Evolutionary conservation across 2,888 invertebrate species (phyloP).

Genomic region (Tromatobia lineatoria): DNA sequence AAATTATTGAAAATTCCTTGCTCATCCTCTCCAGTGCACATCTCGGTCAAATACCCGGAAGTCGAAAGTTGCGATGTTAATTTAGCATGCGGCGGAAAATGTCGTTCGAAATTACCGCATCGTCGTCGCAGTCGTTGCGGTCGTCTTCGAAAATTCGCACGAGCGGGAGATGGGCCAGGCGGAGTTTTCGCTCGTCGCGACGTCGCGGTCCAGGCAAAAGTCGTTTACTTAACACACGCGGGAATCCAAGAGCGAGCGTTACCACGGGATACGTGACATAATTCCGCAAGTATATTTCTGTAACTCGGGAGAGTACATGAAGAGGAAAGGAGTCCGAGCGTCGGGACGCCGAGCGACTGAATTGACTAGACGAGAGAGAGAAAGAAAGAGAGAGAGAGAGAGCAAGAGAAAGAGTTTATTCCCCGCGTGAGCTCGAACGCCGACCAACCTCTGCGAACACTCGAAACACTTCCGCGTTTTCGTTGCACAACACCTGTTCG

Average conservation of each 20-base stretch:
- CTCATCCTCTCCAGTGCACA: neutral
- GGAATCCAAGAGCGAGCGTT: constrained; percentile 63
- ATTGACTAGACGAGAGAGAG: constrained; percentile 31
- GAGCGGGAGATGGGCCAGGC: constrained; percentile 28
- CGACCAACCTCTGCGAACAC: constrained; percentile 55
- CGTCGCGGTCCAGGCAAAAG: constrained; percentile 10
- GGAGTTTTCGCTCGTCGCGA: constrained; percentile 14
- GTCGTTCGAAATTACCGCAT: constrained; percentile 57
- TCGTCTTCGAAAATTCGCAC: constrained; percentile 49
- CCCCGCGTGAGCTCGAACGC: constrained; percentile 40
- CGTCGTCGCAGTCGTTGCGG: constrained; percentile 33
- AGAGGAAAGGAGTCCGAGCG: constrained; percentile 36
- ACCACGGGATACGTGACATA: constrained; percentile 80
- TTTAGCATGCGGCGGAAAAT: constrained; percentile 60
- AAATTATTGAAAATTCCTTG: too few relatives aligned
- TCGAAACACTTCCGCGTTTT: constrained; percentile 81
- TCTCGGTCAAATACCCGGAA: constrained; percentile 58
- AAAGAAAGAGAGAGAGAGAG: constrained; percentile 42
- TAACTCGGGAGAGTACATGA: constrained; percentile 72
- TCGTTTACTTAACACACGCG: constrained; percentile 41
- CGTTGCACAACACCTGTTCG: constrained; percentile 81
- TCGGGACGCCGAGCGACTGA: constrained; percentile 65
- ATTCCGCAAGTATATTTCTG: constrained; percentile 80
- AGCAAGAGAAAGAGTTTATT: constrained; percentile 64
- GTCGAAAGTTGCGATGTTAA: constrained; percentile 59